Evolutionary conservation across 2,888 invertebrate species (phyloP).

Genomic region (Cyaniris semiargus): DNA sequence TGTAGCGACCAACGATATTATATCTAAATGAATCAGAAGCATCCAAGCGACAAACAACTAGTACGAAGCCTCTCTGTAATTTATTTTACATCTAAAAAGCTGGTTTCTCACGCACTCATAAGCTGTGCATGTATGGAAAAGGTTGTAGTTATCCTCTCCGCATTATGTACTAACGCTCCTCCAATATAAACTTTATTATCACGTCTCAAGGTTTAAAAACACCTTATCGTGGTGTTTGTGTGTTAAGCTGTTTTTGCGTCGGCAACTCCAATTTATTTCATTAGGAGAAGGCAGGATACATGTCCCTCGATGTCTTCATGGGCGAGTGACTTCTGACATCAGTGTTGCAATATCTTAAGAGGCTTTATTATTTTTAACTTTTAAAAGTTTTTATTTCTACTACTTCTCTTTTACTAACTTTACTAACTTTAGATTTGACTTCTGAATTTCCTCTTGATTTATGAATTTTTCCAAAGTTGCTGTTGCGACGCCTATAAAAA

Average conservation of each 20-base stretch:
- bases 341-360: constrained; percentile 25
- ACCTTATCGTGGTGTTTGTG: neutral
- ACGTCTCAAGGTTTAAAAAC: constrained; percentile 12
- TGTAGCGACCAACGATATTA: constrained; percentile 38
- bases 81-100: constrained; percentile 51
- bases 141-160: constrained; percentile 66
- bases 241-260: constrained; percentile 47
- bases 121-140: constrained; percentile 54
- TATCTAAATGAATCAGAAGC: constrained; percentile 56
- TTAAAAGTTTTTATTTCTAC: neutral
- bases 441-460: neutral
- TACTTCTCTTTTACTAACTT: too few relatives aligned
- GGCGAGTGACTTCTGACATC: constrained; percentile 57
- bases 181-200: constrained; percentile 40
- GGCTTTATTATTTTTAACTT: neutral
- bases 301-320: constrained; percentile 77
- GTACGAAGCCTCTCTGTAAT: constrained; percentile 50
- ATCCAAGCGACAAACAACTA: constrained; percentile 53
- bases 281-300: constrained; percentile 78
- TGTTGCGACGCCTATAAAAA: neutral
- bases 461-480: neutral
- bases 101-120: constrained; percentile 58
- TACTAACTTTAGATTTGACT: neutral
- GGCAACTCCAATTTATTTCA: constrained; percentile 70
- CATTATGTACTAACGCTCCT: constrained; percentile 28